phyloP scores from a whole-genome alignment of 2,888 invertebrate species.

The Drosophila algonquin region DNA sequence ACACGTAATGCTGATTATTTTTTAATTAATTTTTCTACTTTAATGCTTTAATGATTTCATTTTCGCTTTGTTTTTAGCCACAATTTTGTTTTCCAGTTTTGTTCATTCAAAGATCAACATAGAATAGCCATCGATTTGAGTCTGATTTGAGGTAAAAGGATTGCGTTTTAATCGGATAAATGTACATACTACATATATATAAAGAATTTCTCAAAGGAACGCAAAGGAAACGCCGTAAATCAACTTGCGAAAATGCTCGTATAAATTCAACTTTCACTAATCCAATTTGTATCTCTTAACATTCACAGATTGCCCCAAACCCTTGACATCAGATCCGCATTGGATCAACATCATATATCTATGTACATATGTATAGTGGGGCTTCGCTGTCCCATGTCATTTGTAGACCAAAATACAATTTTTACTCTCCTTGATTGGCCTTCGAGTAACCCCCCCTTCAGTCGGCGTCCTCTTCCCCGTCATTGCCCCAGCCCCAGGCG shows the following conservation, averaged over 20 bases:
- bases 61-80: constrained; percentile 40
- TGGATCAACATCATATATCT: background rate
- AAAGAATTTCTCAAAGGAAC: too few relatives aligned
- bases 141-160: background rate
- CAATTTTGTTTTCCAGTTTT: constrained; percentile 40
- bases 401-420: background rate
- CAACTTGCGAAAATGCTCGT: too few relatives aligned
- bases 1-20: constrained; percentile 81
- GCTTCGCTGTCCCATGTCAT: background rate
- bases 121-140: constrained; percentile 14
- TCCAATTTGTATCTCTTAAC: background rate
- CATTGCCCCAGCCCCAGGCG: background rate
- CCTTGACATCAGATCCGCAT: background rate
- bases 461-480: background rate
- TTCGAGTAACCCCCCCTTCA: too few relatives aligned
- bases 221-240: too few relatives aligned
- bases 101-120: constrained; percentile 34
- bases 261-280: background rate
- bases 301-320: background rate
- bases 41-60: constrained; percentile 80
- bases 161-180: background rate
- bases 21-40: constrained; percentile 80
- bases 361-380: background rate
- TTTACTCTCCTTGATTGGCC: background rate
- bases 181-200: too few relatives aligned